Evolutionary conservation across 2,113 vertebrate genomes (phyloP).

Genomic region (Raja brachyura): DNA sequence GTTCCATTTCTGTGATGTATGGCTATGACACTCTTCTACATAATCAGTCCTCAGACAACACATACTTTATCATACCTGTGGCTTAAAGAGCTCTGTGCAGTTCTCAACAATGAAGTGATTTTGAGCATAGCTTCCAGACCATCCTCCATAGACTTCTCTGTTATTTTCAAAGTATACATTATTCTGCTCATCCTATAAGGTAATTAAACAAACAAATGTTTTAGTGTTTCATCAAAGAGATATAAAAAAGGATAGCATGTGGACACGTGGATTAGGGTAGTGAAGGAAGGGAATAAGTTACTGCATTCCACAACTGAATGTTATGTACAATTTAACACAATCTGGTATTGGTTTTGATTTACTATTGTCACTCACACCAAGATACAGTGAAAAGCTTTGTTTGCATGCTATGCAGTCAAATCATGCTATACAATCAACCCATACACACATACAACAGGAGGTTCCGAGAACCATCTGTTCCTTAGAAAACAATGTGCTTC

Average conservation of each 20-base stretch:
- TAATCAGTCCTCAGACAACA: too few relatives aligned
- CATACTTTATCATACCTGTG: slow-evolving; percentile 62
- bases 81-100: slow-evolving; percentile 71
- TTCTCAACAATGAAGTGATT: slow-evolving; percentile 64
- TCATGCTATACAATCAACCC: too few relatives aligned
- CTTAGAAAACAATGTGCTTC: neutral
- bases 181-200: slow-evolving; percentile 68
- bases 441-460: too few relatives aligned
- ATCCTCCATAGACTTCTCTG: slow-evolving; percentile 65
- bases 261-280: neutral
- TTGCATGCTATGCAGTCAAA: too few relatives aligned
- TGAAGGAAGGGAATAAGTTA: neutral
- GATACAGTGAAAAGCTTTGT: too few relatives aligned
- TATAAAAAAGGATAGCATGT: neutral
- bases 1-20: too few relatives aligned
- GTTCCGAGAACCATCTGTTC: too few relatives aligned
- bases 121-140: slow-evolving; percentile 77
- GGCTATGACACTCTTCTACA: too few relatives aligned
- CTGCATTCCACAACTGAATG: neutral
- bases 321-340: too few relatives aligned
- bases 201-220: neutral
- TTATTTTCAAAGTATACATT: slow-evolving; percentile 67
- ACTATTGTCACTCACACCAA: too few relatives aligned
- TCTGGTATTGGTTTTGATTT: too few relatives aligned
- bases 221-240: neutral